Evolutionary conservation across 2,888 invertebrate species (phyloP).

Genomic region (Lissocephala sabroskyi): DNA sequence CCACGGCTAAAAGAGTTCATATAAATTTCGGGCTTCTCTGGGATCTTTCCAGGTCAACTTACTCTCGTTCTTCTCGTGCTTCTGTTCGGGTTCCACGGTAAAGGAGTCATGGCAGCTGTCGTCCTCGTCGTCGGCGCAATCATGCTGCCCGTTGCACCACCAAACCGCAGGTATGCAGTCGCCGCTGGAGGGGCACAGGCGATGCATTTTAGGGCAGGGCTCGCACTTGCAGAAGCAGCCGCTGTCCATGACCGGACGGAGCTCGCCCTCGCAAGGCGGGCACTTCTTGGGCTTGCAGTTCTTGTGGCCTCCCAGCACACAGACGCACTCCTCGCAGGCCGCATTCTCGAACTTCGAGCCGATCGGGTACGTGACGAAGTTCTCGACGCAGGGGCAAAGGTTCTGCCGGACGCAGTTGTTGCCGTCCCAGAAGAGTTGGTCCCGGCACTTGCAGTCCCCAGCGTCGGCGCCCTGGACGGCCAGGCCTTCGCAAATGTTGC

Average conservation of each 20-base stretch:
- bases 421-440: constrained; percentile 81
- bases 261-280: constrained; percentile 76
- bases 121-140: constrained; percentile 88
- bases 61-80: constrained; percentile 57
- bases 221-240: constrained; percentile 86
- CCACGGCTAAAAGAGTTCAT: constrained; percentile 27
- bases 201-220: constrained; percentile 79
- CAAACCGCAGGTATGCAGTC: constrained; percentile 79
- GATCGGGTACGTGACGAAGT: constrained; percentile 82
- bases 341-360: constrained; percentile 81
- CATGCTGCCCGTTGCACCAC: constrained; percentile 87
- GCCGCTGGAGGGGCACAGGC: constrained; percentile 82
- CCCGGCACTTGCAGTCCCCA: constrained; percentile 77
- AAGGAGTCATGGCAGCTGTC: constrained; percentile 74
- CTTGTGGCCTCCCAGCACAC: constrained; percentile 82
- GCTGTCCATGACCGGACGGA: constrained; percentile 76
- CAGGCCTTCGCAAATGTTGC: constrained; percentile 74
- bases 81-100: constrained; percentile 46
- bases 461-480: constrained; percentile 15
- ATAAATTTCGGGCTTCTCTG: not conserved
- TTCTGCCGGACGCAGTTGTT: constrained; percentile 79
- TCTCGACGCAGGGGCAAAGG: constrained; percentile 85
- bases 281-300: constrained; percentile 82
- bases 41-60: constrained; percentile 26
- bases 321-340: constrained; percentile 85